Evolutionary conservation across 2,888 invertebrate species (phyloP).

Genomic region (Drosophila koepferae): DNA sequence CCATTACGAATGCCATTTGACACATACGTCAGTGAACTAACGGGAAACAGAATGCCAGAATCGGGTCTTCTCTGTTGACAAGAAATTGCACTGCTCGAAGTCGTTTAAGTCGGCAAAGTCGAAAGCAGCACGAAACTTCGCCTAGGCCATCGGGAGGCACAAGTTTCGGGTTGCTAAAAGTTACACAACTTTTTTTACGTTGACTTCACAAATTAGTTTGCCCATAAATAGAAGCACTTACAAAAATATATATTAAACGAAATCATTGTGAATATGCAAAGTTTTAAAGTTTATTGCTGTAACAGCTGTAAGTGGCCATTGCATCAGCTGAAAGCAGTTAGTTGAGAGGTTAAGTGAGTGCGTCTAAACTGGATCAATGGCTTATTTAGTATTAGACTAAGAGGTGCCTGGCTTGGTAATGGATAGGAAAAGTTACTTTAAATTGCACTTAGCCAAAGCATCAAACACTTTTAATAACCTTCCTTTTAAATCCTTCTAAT

Average conservation of each 20-base stretch:
- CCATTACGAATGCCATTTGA: constrained; percentile 66
- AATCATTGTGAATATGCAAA: constrained; percentile 37
- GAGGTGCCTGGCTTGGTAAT: neutral
- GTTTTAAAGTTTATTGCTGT: constrained; percentile 9
- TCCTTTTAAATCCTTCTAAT: neutral
- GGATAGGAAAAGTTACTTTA: too few relatives aligned
- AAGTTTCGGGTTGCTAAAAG: constrained; percentile 34
- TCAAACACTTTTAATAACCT: neutral
- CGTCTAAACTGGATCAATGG: neutral
- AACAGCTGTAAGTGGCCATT: constrained; percentile 7
- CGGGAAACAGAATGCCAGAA: neutral
- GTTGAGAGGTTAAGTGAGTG: neutral
- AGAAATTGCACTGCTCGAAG: neutral
- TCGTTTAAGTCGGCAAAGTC: constrained; percentile 11
- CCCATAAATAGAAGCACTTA: constrained; percentile 15
- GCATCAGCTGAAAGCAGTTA: neutral
- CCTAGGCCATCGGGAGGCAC: constrained; percentile 6
- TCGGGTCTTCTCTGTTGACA: neutral
- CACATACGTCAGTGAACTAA: constrained; percentile 32
- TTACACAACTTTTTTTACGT: constrained; percentile 33
- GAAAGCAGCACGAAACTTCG: constrained; percentile 34
- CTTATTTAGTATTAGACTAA: neutral
- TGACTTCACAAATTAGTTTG: constrained; percentile 58
- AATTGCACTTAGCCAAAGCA: neutral
- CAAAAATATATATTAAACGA: constrained; percentile 18